Percentiles rank a stretch among this genome's conserved stretches.
These are phyloP conservation scores for Drosophila equinoxialis DNA, from an alignment of 1,140 invertebrate species.

Conservation along the genomic window DNA sequence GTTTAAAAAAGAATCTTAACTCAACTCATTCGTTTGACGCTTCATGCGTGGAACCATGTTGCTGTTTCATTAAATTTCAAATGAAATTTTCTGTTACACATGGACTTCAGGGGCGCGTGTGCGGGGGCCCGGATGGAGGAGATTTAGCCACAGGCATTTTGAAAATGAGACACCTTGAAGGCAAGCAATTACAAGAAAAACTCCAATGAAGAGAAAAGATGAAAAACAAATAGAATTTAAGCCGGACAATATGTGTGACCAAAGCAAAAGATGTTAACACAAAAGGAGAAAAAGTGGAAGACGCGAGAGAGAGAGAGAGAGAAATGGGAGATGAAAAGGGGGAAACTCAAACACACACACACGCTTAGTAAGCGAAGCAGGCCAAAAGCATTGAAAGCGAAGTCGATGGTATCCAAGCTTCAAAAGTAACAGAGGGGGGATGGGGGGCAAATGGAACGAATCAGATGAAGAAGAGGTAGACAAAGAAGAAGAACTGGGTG, in stretches of 20 bases:
- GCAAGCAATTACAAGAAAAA: constrained; percentile 51
- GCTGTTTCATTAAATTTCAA: constrained; percentile 13
- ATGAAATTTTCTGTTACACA: constrained; percentile 6
- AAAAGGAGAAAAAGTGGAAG: constrained; percentile 30
- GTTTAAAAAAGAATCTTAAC: background rate
- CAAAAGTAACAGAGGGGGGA: constrained; percentile 24
- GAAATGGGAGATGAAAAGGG: constrained; percentile 13
- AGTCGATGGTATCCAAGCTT: constrained; percentile 34
- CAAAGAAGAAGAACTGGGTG: constrained; percentile 49
- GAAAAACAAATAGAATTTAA: constrained; percentile 41
- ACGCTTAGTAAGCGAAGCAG: constrained; percentile 40
- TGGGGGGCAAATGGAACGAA: constrained; percentile 35
- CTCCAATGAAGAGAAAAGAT: constrained; percentile 6
- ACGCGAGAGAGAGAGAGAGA: constrained; percentile 12
- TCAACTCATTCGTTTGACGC: background rate
- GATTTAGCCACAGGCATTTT: constrained; percentile 35
- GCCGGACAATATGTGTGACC: constrained; percentile 54
- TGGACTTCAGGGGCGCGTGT: background rate
- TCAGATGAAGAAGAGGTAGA: constrained; percentile 32
- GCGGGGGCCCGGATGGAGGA: background rate
- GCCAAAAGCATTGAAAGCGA: constrained; percentile 74
- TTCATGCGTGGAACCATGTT: background rate
- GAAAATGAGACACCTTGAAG: constrained; percentile 54
- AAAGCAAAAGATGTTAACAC: constrained; percentile 39
- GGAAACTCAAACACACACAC: background rate